Base-by-base conservation (phyloP, 2,797 vertebrate genomes). In the Peromyscus aztecus region DNA sequence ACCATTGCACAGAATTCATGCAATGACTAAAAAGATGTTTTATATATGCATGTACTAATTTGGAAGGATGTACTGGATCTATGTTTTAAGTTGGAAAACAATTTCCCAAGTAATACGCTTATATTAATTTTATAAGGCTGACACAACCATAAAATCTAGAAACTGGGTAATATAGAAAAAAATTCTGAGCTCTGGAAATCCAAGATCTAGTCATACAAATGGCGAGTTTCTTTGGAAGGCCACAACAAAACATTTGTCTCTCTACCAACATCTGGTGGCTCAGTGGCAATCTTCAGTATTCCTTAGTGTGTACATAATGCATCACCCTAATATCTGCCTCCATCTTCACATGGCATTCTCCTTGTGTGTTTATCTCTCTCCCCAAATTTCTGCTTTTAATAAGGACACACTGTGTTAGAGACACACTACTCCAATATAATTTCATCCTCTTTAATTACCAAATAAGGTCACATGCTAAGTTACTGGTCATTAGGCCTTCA, bases 1-100 rank as follows among this genome's bases (percentile, higher is more conserved):
- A 27, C 10, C 9, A 86, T 86, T 89, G 14, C 37, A 61, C 65
- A 75, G 31, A 94, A 94, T 75, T 27, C 23, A 29, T 43, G 31
- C 1, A 29, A 12, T 12, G n/a, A 57, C 3, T 90, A 55, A 89
- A 85, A 89, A 89, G 69, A 85, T 92, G 21, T 19, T 91, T 16
- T 90, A n/a, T 37, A 46, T 40, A 77, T 63, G 2, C 37, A 90
- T 67, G 7, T 63, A 80, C 46, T 83, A 73, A 80, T 65, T 86
- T 94, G 59, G 14, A 95, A 94, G 27, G 34, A 77, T 61, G 4
- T 67, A 46, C 27, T 43, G 19, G 34, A 84, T 59, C 19, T 73
- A 5, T 57, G 31, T 86, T 91, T 95, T 93, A 59, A 93, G 14
- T 87, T 73, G 29, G 67, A 94, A 92, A 89, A 34, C 61, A 89